Evolutionary conservation across 2,888 invertebrate species (phyloP).

Genomic region (Trissoscelio sp.): DNA sequence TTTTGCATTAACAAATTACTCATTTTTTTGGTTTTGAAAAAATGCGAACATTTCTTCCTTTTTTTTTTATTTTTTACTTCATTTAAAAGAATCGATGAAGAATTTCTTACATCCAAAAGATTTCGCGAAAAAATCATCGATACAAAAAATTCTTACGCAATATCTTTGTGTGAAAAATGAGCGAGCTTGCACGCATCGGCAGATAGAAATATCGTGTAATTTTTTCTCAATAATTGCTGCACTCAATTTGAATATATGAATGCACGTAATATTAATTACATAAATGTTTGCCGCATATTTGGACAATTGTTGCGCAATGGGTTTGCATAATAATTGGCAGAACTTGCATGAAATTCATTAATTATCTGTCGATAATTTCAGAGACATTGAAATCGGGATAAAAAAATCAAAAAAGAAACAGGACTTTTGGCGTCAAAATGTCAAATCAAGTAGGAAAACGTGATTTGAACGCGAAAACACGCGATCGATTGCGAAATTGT

Average conservation of each 20-base stretch:
- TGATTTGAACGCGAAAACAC: conserved; percentile 35
- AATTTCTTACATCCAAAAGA: no score
- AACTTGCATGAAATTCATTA: background rate
- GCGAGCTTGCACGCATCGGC: background rate
- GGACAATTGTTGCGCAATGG: conserved; percentile 18
- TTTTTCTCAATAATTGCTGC: background rate
- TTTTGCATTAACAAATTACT: no score
- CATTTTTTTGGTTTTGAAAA: no score
- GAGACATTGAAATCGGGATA: no score
- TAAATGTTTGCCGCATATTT: conserved; percentile 13
- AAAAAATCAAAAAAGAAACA: no score
- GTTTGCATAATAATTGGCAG: conserved; percentile 6
- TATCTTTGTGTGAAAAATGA: background rate
- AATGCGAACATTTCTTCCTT: no score
- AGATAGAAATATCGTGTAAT: background rate
- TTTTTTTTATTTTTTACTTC: no score
- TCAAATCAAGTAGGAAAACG: no score
- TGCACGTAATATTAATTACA: conserved; percentile 20
- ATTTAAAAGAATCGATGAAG: no score
- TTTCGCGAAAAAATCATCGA: no score
- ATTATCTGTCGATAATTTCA: no score
- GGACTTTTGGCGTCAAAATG: no score
- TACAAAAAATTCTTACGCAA: background rate
- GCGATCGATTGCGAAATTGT: conserved; percentile 40
- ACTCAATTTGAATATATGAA: background rate